Evolutionary conservation across 2,113 vertebrate genomes (phyloP).

Genomic region (Psilopsiagon aymara): DNA sequence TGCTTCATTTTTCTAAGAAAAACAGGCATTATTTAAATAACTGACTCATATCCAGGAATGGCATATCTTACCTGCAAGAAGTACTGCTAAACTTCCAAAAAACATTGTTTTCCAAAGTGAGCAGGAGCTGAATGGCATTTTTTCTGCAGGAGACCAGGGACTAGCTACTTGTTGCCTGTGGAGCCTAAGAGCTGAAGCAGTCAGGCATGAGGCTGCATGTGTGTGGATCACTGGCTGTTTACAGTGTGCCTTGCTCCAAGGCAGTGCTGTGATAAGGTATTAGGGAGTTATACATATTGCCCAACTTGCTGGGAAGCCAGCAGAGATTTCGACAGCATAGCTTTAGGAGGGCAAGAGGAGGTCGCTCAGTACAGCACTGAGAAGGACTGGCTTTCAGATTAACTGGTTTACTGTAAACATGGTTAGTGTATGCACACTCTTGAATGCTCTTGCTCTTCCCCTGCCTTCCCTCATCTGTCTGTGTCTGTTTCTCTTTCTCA

Average conservation of each 20-base stretch:
- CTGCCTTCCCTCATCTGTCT: background rate
- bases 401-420: background rate
- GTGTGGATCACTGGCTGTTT: background rate
- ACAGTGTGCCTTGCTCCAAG: rapidly evolving
- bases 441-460: background rate
- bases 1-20: background rate
- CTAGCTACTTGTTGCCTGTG: background rate
- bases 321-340: background rate
- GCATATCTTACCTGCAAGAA: conserved; percentile 30
- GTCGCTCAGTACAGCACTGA: rapidly evolving
- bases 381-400: background rate
- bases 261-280: background rate
- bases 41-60: background rate
- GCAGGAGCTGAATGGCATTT: background rate
- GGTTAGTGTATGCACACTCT: background rate
- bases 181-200: background rate
- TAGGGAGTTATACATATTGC: background rate
- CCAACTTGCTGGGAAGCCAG: background rate
- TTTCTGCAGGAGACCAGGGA: background rate
- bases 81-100: background rate
- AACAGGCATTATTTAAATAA: background rate
- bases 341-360: background rate
- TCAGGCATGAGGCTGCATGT: background rate
- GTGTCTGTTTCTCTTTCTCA: background rate
- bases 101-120: background rate